These are phyloP conservation scores for Fukomys damarensis DNA, from an alignment of 2,113 vertebrate species.

Conservation along the genomic window DNA sequence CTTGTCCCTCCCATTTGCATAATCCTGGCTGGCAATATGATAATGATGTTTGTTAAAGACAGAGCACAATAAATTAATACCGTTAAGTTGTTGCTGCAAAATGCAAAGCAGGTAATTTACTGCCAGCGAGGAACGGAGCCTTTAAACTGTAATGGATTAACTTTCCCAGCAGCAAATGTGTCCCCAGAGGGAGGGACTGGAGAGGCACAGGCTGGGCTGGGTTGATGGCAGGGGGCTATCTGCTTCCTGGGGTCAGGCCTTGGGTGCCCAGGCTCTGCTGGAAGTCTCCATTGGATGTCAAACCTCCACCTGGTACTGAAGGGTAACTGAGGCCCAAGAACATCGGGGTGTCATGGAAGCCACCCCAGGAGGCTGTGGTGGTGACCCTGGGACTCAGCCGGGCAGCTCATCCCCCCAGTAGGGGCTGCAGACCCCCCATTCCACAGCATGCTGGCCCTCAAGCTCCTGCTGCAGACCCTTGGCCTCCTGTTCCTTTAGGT, in stretches of 20 bases:
- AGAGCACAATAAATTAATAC: conserved; percentile 90
- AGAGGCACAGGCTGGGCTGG: neutral
- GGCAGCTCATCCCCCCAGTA: neutral
- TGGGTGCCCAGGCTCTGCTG: neutral
- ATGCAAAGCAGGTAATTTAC: conserved; percentile 88
- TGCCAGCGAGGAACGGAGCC: conserved; percentile 75
- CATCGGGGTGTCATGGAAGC: neutral
- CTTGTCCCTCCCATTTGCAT: conserved; percentile 87
- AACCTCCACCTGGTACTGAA: neutral
- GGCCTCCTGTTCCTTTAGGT: neutral
- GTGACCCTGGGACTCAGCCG: neutral
- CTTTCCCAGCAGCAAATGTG: conserved; percentile 81
- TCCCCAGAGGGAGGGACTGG: conserved; percentile 63
- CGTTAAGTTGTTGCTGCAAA: conserved; percentile 88
- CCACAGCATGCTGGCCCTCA: neutral
- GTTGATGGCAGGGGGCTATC: neutral
- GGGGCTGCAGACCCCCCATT: too few species aligned
- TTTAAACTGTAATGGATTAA: conserved; percentile 86
- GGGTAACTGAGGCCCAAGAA: neutral
- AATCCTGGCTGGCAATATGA: conserved; percentile 89
- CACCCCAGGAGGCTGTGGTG: accelerated
- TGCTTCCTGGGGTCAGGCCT: neutral
- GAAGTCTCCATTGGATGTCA: neutral
- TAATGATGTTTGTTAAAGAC: conserved; percentile 91
- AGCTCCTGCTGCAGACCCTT: neutral